Conservation (phyloP, 37 sponge, comb jelly and placozoan species). For the Bolinopsis microptera region DNA sequence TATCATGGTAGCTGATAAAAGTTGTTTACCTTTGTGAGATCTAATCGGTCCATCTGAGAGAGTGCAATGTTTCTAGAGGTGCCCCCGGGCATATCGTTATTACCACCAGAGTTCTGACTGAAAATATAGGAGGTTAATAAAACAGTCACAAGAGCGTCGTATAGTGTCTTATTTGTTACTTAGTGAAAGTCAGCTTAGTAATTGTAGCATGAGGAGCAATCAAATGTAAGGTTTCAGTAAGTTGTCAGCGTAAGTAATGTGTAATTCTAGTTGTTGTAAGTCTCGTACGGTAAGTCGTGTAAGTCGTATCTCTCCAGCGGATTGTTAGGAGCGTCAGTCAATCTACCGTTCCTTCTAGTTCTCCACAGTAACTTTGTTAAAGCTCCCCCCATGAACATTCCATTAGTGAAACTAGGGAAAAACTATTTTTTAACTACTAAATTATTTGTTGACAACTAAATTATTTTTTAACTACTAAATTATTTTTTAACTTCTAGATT, state of each 20-base stretch:
- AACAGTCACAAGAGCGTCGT: no score
- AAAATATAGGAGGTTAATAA: background rate
- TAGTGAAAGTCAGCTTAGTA: no score
- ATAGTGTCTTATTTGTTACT: no score
- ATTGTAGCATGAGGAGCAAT: no score
- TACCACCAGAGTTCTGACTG: background rate
- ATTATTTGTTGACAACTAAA: no score
- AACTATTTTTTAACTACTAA: no score
- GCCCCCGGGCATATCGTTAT: background rate
- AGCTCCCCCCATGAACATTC: background rate
- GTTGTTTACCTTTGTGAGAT: conserved; percentile 58
- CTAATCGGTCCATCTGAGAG: conserved; percentile 51
- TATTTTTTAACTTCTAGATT: no score
- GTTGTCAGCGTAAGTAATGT: no score
- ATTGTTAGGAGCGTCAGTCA: background rate
- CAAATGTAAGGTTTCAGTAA: no score
- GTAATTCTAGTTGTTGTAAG: no score
- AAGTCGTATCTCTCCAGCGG: background rate
- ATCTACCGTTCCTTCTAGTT: background rate
- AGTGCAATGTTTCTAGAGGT: conserved; percentile 34
- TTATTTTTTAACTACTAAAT: no score
- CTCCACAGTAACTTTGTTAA: background rate
- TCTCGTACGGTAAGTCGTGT: background rate
- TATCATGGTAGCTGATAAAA: no score
- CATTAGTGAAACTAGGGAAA: background rate